These are phyloP conservation scores for Anniella stebbinsi DNA, from an alignment of 2,797 vertebrate species.

Conservation along the genomic window DNA sequence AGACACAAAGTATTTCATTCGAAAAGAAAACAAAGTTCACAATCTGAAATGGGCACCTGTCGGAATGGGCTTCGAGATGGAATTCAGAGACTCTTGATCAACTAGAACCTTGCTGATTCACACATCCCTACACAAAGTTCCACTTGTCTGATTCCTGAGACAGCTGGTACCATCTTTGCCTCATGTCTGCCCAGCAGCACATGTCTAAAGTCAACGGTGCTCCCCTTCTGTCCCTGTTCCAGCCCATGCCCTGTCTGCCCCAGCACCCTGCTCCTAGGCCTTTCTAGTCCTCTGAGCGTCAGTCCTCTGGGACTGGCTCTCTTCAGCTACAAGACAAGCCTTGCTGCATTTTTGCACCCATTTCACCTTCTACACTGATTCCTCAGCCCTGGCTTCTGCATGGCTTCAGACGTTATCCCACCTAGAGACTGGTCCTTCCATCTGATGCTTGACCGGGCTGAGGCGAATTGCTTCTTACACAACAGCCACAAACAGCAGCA, in stretches of 20 bases:
- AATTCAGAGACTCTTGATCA: too few relatives aligned
- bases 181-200: not conserved
- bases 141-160: not conserved
- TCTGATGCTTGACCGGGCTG: not conserved
- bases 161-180: not conserved
- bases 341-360: not conserved
- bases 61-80: too few relatives aligned
- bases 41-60: too few relatives aligned
- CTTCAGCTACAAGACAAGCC: not conserved
- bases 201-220: not conserved
- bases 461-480: not conserved
- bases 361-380: not conserved
- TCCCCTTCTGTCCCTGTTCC: not conserved
- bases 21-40: too few relatives aligned
- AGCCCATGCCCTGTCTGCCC: not conserved
- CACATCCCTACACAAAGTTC: too few relatives aligned
- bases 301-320: not conserved
- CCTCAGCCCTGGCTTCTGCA: not conserved
- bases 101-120: too few relatives aligned
- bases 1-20: too few relatives aligned
- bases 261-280: not conserved
- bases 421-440: not conserved
- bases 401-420: not conserved
- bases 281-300: not conserved
- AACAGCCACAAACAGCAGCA: not conserved